Evolutionary conservation across 2,888 invertebrate genomes (phyloP), one percentile per base, ranked within the genome.

Genomic region (Oscheius sp.): DNA sequence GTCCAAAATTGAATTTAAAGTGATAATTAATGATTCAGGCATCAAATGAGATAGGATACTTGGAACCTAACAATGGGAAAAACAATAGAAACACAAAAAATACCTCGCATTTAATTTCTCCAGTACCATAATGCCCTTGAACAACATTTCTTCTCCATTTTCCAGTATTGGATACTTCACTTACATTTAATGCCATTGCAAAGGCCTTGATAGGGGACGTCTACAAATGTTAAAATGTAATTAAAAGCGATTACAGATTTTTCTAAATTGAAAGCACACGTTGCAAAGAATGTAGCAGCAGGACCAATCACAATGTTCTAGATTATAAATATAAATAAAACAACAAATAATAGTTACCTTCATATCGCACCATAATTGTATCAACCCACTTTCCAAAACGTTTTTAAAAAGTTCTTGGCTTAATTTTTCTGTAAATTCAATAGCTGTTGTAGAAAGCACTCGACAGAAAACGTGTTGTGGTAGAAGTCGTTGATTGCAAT

Each of bases 261-360:
- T 20, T 47, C 50, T 20, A 62, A 9, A 22, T 49, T 62, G 33
- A 62, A 62, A 32, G 22, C n/a, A 12, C 24, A 28, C 6, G 49
- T 36, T 2, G 47, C 49, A 45, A 62, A 62, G 5, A n/a, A 47
- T 2, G 22, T 28, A 26, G 54, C 50, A 9, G 51, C 50, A 22
- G 30, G 33, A 9, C 64, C 64, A 36, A 64, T 51, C n/a, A 41
- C 8, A 20, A 64, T 41, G 20, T 54, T 64, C 63, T 47, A 47
- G 44, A 38, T 4, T 17, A 22, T 22, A n/a, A 33, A 17, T 3
- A 4, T n/a, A 1, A 20, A 9, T 22, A 2, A 17, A 61, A 26
- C 6, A 1, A 44, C 6, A 8, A 38, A 33, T 17, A 24, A 41
- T 22, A 41, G 2, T 20, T 32, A 56, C 57, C 24, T 41, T 59